Evolutionary conservation across 2,797 vertebrate species (phyloP), one percentile per base, ranked within the genome.

Genomic region (Echiichthys vipera): DNA sequence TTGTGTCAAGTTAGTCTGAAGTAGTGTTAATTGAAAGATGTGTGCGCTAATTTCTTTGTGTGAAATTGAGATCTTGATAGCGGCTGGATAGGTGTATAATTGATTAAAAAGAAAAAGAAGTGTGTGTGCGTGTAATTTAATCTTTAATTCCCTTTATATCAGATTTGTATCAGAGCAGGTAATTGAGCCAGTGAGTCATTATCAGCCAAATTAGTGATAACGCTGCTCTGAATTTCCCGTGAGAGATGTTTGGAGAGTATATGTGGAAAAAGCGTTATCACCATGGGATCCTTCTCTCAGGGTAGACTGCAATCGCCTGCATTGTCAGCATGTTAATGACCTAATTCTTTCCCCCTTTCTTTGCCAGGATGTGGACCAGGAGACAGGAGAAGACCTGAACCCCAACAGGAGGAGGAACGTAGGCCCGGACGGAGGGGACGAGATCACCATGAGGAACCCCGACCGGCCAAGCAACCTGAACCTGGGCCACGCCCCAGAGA

Each of bases 341-440:
- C 20, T 47, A 3, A 54, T n/a, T 2, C 43, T 10, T 22, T 12
- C 12, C 9, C 32, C 18, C 5, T 47, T 1, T 47, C 15, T 61
- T 25, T 54, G 0, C 13, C 66, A 99, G 97, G 98, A 99, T 76
- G 98, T 99, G 54, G 97, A 99, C 89, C 98, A 99, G 91, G 97
- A 97, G 78, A 98, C 97, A 0, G 98, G 98, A 10, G 97, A 99
- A 85, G 98, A 99, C 77, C 77, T 99, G 74, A 99, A 99, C 84
- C 98, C 98, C 34, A 99, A 99, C 80, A 91, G 98, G 64, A 94
- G 97, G 3, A 95, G 96, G 64, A 99, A 98, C 59, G 83, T 97
- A 0, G 92, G 96, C 2, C 96, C 95, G 2, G 97, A 99, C 5
- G 92, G 85, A 69, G 95, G 91, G 0, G 97, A 98, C 11, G 98